Percentiles rank a stretch among this genome's conserved stretches.
These are phyloP conservation scores for Leuciscus idus DNA, from an alignment of 2,113 vertebrate genomes.

Conservation along the genomic window DNA sequence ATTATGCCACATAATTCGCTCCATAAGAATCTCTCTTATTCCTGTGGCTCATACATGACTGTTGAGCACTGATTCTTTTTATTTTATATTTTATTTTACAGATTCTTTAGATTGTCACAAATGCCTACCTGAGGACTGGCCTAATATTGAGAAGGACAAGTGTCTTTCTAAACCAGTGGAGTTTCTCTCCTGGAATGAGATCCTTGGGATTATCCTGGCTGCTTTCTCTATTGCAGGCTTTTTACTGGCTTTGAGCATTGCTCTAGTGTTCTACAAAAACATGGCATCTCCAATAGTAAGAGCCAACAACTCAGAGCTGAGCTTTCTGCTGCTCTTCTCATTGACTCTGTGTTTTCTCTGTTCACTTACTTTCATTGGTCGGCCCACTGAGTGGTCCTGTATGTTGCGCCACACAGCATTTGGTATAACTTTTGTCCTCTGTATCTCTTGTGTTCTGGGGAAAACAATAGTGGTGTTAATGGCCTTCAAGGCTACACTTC, in stretches of 20 bases:
- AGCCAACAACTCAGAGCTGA: conserved; percentile 74
- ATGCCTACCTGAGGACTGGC: conserved; percentile 69
- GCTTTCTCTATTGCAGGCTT: conserved; percentile 65
- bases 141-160: conserved; percentile 59
- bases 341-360: conserved; percentile 73
- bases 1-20: too few species aligned
- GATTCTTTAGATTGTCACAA: conserved; percentile 69
- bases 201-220: conserved; percentile 66
- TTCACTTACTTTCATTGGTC: conserved; percentile 72
- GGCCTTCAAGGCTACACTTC: conserved; percentile 69
- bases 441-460: conserved; percentile 74
- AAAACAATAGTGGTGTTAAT: conserved; percentile 74
- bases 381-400: conserved; percentile 71
- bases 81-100: conserved; percentile 30
- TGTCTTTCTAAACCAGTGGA: conserved; percentile 71
- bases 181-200: conserved; percentile 70
- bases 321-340: conserved; percentile 71
- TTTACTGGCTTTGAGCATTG: conserved; percentile 59
- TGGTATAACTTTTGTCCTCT: conserved; percentile 71
- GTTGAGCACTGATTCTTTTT: not conserved
- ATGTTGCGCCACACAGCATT: conserved; percentile 73
- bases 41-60: not conserved
- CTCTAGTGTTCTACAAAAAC: conserved; percentile 65
- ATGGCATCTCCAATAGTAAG: conserved; percentile 68
- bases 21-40: not conserved